A percentile compares a stretch with the other conserved stretches of the same genome.
phyloP scores from a whole-genome alignment of 2,888 invertebrate genomes.

The Calliphora vomitoria region DNA sequence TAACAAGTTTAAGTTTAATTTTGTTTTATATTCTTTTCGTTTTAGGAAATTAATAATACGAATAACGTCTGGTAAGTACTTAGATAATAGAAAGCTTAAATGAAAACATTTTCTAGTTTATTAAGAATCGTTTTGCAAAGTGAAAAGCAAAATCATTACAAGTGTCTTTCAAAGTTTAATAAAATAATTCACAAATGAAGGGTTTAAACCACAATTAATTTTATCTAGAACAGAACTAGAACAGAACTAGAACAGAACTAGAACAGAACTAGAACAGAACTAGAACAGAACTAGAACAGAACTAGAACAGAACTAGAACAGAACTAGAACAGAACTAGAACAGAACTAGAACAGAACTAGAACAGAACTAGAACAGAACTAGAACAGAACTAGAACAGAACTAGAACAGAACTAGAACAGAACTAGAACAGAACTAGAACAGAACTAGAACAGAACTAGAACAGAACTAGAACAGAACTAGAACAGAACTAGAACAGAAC shows the following conservation, averaged over 20 bases:
- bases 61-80: background rate
- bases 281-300: too few species aligned
- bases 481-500: background rate
- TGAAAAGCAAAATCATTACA: background rate
- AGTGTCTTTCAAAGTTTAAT: too few species aligned
- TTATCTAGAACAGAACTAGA: background rate
- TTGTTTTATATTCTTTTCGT: background rate
- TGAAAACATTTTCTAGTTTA: background rate
- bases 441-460: background rate
- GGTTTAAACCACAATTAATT: too few species aligned
- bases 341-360: background rate
- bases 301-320: too few species aligned
- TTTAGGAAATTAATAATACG: constrained; percentile 18
- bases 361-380: background rate
- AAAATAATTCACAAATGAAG: too few species aligned
- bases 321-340: background rate
- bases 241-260: background rate
- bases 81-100: background rate
- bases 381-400: background rate
- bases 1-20: constrained; percentile 18
- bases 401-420: background rate
- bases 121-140: background rate
- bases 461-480: background rate
- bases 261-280: background rate
- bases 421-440: background rate